Evolutionary conservation across 2,888 invertebrate genomes (phyloP), one percentile per base, ranked within the genome.

Genomic region (Tridacna crocea): DNA sequence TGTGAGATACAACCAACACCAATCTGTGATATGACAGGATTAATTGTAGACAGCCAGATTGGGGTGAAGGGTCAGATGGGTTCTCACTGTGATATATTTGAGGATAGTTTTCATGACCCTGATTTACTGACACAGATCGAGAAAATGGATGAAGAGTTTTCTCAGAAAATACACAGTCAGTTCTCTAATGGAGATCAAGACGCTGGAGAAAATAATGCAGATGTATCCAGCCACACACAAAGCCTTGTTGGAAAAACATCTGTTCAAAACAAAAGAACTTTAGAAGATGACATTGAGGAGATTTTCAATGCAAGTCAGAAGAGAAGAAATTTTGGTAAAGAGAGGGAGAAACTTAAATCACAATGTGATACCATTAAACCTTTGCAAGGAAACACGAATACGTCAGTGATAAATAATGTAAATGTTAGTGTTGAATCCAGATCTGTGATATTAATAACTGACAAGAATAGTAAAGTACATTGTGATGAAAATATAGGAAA

Each of bases 11-110:
- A 22, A 75, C 72, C 46, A 11, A 73, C 73, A 0, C 65, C 75
- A 12, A 15, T 82, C 19, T 82, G 77, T 74, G 76, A 83, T 68
- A 83, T 82, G 83, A 86, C 83, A 1, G 86, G 86, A 11, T 24
- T 82, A n/a, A 81, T 86, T 63, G 72, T 86, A 22, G 86, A 86
- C 19, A 75, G 82, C 6, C 86, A 85, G 63, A 46, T 27, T 11
- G 36, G 75, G 12, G 22, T 61, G 11, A 76, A 76, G 17, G 68
- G 27, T 61, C 60, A 63, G 17, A 77, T 13, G 51, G 73, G 81
- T 51, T 73, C 68, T 10, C 70, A 60, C 51, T 75, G 77, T 77
- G 86, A 86, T 78, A 80, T 86, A 17, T 86, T 86, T 70, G 75
- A 70, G n/a, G 86, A 86, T 48, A 83, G 81, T 66, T 74, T 83